Percentiles rank a stretch among this genome's conserved stretches.
phyloP scores from a whole-genome alignment of 2,113 vertebrate species.

The Pitta sordida region DNA sequence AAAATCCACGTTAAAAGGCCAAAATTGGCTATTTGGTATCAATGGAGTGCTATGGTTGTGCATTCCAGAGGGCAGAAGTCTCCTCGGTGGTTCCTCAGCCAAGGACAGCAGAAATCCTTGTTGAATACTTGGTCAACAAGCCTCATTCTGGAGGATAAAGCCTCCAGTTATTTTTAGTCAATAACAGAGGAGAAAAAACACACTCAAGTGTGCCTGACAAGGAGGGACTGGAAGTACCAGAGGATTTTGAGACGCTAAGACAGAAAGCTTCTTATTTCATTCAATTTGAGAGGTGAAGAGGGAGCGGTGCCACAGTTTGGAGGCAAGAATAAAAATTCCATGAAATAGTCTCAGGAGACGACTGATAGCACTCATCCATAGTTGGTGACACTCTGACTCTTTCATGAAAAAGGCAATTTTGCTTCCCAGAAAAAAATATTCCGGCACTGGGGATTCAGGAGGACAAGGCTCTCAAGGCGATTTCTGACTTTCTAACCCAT shows the following conservation, averaged over 20 bases:
- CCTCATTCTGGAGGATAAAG: neutral
- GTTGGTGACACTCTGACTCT: constrained; percentile 61
- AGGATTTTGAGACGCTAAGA: constrained; percentile 43
- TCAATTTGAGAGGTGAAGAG: constrained; percentile 62
- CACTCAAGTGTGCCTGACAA: constrained; percentile 41
- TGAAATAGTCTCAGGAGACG: constrained; percentile 46
- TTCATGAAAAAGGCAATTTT: constrained; percentile 66
- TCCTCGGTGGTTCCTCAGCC: neutral
- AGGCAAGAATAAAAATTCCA: constrained; percentile 64
- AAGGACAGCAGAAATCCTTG: neutral
- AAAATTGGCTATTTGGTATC: fast-evolving
- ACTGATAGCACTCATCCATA: constrained; percentile 59
- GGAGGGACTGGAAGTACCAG: constrained; percentile 10
- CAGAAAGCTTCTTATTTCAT: constrained; percentile 63
- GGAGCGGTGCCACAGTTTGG: constrained; percentile 58
- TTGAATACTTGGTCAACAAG: neutral
- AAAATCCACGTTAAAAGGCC: neutral
- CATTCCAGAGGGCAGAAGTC: neutral
- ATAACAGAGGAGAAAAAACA: neutral
- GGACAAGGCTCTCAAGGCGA: constrained; percentile 47
- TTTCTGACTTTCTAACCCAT: constrained; percentile 61
- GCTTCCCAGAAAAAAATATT: constrained; percentile 62
- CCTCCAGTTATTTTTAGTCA: constrained; percentile 35
- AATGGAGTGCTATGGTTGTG: neutral
- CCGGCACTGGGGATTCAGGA: constrained; percentile 56